Conservation (phyloP, 2,797 vertebrate species). For the Thripadectes ignobilis region DNA sequence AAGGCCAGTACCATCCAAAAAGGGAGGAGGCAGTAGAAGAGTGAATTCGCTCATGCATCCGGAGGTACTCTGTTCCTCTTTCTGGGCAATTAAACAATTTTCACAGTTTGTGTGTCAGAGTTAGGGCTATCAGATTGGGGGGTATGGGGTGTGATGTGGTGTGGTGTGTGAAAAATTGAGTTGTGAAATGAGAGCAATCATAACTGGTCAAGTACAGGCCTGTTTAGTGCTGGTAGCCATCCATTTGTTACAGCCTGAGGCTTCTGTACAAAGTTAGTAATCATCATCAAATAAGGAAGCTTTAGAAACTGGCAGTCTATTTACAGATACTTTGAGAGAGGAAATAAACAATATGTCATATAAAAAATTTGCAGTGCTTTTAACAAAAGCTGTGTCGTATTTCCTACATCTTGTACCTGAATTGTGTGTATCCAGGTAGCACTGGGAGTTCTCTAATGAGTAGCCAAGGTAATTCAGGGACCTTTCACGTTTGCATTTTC, state of each 20-base stretch:
- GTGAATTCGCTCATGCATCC: background rate
- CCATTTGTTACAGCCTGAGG: background rate
- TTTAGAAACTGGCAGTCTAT: background rate
- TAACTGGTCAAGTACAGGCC: background rate
- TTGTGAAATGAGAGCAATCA: background rate
- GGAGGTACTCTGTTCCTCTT: background rate
- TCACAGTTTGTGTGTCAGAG: background rate
- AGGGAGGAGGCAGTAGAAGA: background rate
- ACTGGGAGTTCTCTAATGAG: background rate
- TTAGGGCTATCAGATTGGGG: accelerated
- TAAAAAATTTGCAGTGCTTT: background rate
- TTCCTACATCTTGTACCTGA: background rate
- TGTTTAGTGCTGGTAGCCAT: background rate
- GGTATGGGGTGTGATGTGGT: no score
- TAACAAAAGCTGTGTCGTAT: background rate
- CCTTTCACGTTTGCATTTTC: background rate
- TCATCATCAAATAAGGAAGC: background rate
- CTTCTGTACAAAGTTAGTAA: background rate
- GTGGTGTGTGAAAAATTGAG: background rate
- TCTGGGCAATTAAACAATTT: background rate
- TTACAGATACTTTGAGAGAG: background rate
- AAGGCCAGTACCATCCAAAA: background rate
- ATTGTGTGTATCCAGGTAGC: background rate
- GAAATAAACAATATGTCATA: background rate
- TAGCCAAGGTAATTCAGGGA: background rate